Conservation (phyloP, 2,888 invertebrate species). For the Eupithecia inturbata region DNA sequence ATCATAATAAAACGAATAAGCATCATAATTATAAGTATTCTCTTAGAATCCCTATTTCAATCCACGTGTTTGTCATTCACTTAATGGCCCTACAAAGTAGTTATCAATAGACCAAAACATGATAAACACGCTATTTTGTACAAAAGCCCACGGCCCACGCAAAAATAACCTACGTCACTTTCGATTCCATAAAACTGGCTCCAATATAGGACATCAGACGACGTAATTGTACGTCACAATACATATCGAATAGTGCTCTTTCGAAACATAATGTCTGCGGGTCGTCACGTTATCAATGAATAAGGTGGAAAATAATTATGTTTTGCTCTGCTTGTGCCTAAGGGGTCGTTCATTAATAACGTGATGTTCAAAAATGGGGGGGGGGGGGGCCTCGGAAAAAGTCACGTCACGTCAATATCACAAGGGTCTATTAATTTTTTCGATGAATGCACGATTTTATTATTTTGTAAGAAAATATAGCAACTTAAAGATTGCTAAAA, state of each 20-base stretch:
- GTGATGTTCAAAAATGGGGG: no score
- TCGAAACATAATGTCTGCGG: not conserved
- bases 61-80: not conserved
- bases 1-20: not conserved
- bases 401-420: no score
- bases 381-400: no score
- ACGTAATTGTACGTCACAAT: not conserved
- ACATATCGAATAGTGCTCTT: not conserved
- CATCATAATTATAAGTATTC: not conserved
- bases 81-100: not conserved
- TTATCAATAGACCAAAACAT: not conserved
- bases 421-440: no score
- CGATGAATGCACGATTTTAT: no score
- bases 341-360: no score
- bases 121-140: not conserved
- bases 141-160: not conserved
- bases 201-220: not conserved
- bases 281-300: not conserved
- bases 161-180: not conserved
- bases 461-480: no score
- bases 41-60: not conserved
- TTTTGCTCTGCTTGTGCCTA: no score
- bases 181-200: constrained; percentile 5
- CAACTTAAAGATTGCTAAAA: no score
- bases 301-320: not conserved